These are phyloP conservation scores for Brachymystax lenok DNA, from an alignment of 2,797 vertebrate genomes.

Conservation along the genomic window DNA sequence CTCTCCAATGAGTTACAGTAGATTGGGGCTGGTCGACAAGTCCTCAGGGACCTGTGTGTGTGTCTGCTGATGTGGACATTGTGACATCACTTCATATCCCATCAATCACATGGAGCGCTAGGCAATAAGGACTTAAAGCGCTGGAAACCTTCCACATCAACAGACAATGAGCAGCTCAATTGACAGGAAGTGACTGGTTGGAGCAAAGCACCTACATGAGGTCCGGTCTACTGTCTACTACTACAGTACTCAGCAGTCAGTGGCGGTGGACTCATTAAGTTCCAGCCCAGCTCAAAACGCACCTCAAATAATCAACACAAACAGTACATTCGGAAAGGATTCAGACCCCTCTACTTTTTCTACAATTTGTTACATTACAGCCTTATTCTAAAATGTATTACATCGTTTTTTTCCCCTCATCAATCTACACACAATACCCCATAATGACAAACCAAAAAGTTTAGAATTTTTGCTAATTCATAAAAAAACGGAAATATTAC, in stretches of 20 bases:
- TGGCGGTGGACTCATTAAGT: neutral
- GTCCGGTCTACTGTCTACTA: neutral
- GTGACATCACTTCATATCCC: neutral
- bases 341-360: too few species aligned
- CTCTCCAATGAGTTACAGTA: neutral
- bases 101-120: neutral
- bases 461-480: too few species aligned
- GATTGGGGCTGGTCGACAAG: slow-evolving; percentile 7
- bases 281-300: neutral
- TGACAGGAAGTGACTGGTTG: slow-evolving; percentile 46
- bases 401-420: too few species aligned
- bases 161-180: slow-evolving; percentile 46
- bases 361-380: too few species aligned
- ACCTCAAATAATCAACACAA: neutral
- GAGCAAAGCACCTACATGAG: neutral
- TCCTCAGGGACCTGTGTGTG: slow-evolving; percentile 4
- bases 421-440: too few species aligned
- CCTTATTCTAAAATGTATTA: too few species aligned
- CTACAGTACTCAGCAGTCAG: too few species aligned
- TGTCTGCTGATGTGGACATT: neutral
- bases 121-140: slow-evolving; percentile 3
- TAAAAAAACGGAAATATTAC: too few species aligned
- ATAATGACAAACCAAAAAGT: too few species aligned
- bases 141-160: slow-evolving; percentile 39
- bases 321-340: too few species aligned